A percentile compares a stretch with the other conserved stretches of the same genome.
These are phyloP conservation scores for Drymodes brunneopygia DNA, from an alignment of 2,113 vertebrate genomes.

Conservation along the genomic window DNA sequence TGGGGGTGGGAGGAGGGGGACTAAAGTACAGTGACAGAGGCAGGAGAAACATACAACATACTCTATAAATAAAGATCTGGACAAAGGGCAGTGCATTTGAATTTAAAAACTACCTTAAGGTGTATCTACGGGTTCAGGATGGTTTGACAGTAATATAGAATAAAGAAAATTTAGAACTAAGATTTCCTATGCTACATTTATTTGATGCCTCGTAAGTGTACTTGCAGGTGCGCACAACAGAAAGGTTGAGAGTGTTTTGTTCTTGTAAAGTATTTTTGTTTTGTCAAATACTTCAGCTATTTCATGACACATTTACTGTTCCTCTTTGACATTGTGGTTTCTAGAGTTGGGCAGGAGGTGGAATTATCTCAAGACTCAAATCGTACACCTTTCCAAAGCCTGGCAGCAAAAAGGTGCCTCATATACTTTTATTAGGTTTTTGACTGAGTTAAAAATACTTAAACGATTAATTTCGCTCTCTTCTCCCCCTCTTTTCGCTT, in stretches of 20 bases:
- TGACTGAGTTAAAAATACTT: constrained; percentile 55
- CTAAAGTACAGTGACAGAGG: not conserved
- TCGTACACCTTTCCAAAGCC: constrained; percentile 83
- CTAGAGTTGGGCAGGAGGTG: constrained; percentile 79
- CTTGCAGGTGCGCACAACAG: not conserved
- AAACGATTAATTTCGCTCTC: not conserved
- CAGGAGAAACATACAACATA: not conserved
- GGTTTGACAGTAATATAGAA: not conserved
- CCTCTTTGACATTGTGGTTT: constrained; percentile 85
- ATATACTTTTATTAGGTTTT: constrained; percentile 28
- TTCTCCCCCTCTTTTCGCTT: not conserved
- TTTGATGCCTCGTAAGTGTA: not conserved
- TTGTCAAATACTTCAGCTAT: not conserved
- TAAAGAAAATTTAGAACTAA: not conserved
- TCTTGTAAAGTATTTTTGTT: not conserved
- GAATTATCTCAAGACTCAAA: constrained; percentile 86
- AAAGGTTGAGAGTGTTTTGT: not conserved
- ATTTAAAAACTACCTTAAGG: not conserved
- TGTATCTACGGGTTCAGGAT: not conserved
- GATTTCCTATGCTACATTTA: not conserved
- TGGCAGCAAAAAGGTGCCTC: constrained; percentile 87
- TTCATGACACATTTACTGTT: constrained; percentile 65
- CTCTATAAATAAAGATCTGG: not conserved
- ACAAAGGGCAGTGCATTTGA: not conserved
- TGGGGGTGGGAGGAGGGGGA: rapidly evolving